Conservation (phyloP, 2,113 vertebrate genomes). For the Progne subis region DNA sequence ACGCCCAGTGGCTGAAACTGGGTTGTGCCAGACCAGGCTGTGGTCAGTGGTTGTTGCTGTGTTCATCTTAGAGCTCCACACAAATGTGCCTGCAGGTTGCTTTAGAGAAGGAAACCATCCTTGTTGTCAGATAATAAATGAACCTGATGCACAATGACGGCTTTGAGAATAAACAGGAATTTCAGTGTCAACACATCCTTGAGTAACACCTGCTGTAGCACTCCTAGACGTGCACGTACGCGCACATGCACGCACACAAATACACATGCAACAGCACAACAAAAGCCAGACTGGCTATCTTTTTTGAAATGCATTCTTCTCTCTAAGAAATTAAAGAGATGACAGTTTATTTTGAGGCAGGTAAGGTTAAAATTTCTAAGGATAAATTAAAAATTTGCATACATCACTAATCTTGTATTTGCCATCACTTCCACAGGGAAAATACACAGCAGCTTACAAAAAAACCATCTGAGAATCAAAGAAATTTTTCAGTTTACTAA, state of each 20-base stretch:
- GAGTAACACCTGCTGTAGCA: slow-evolving; percentile 20
- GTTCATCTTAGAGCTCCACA: neutral
- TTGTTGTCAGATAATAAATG: neutral
- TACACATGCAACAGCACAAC: neutral
- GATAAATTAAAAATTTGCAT: neutral
- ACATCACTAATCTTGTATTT: neutral
- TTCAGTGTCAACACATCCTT: slow-evolving; percentile 4
- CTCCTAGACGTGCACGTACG: neutral
- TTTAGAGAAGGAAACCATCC: neutral
- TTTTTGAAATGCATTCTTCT: neutral
- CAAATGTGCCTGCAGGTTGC: neutral
- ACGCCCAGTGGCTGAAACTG: neutral
- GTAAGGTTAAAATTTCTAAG: neutral
- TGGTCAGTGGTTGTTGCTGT: neutral
- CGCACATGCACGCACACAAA: neutral
- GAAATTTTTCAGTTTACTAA: neutral
- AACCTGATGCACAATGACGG: neutral
- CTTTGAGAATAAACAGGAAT: slow-evolving; percentile 45
- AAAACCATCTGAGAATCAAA: neutral
- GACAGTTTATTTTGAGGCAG: neutral
- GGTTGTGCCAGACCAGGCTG: neutral
- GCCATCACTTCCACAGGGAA: neutral
- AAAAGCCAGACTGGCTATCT: neutral
- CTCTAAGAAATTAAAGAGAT: neutral
- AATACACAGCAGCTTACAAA: neutral